phyloP scores from a whole-genome alignment of 2,797 vertebrate species.

The Okamejei kenojei region DNA sequence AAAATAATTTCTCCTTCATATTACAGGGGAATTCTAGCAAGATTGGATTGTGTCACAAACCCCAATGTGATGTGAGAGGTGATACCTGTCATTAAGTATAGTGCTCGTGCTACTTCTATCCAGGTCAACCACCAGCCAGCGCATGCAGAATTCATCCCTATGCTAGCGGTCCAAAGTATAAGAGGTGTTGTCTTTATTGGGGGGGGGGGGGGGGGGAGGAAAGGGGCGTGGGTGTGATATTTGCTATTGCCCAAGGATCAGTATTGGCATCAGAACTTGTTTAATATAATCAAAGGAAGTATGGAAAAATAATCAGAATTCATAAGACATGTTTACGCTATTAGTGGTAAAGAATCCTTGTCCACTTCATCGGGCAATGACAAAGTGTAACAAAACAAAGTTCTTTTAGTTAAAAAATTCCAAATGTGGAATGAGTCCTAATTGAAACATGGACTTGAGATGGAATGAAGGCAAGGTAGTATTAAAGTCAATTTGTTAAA shows the following conservation, averaged over 20 bases:
- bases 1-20: too few species aligned
- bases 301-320: background rate
- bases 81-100: too few species aligned
- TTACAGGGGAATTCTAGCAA: too few species aligned
- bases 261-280: background rate
- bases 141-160: too few species aligned
- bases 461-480: background rate
- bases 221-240: too few species aligned
- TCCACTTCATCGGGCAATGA: background rate
- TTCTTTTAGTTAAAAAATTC: background rate
- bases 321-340: background rate
- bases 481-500: background rate
- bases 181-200: too few species aligned
- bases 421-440: background rate
- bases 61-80: too few species aligned
- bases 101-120: too few species aligned
- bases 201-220: too few species aligned
- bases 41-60: too few species aligned
- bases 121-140: too few species aligned
- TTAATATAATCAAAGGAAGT: background rate
- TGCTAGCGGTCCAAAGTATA: too few species aligned
- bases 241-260: background rate
- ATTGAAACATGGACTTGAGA: background rate
- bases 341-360: background rate
- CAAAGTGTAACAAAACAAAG: background rate